Percentiles rank a stretch among this genome's conserved stretches.
Conservation (phyloP, 2,888 invertebrate genomes). For the Phrixothrix hirtus region DNA sequence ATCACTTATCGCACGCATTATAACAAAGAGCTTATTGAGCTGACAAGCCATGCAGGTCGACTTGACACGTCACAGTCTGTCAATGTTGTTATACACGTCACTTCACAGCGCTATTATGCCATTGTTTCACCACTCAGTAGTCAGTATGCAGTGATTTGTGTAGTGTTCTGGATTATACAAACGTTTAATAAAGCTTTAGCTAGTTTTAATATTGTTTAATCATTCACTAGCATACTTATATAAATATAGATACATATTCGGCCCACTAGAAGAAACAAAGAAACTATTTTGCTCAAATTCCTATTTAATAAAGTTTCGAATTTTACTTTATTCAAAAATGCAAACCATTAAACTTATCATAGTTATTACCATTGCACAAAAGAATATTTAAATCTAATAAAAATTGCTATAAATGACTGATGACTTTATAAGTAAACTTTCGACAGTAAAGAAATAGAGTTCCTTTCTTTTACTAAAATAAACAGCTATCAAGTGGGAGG, state of each 20-base stretch:
- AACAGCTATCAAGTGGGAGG: slow-evolving; percentile 39
- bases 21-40: slow-evolving; percentile 46
- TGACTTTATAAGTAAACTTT: slow-evolving; percentile 20
- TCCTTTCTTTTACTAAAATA: slow-evolving; percentile 19
- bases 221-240: no score
- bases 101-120: slow-evolving; percentile 48
- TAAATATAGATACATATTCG: no score
- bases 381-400: no score
- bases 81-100: slow-evolving; percentile 49
- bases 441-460: slow-evolving; percentile 11
- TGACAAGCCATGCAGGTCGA: slow-evolving; percentile 48
- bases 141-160: slow-evolving; percentile 31
- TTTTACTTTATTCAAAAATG: no score
- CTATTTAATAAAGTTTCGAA: no score
- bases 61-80: slow-evolving; percentile 49
- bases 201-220: neutral
- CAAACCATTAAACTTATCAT: no score
- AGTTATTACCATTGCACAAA: no score
- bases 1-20: slow-evolving; percentile 42
- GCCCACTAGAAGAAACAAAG: no score
- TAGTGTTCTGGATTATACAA: slow-evolving; percentile 25
- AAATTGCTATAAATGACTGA: no score
- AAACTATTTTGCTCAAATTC: no score
- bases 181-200: slow-evolving; percentile 15
- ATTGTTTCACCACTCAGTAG: slow-evolving; percentile 40